These are phyloP conservation scores for Cyrtonyx montezumae DNA, from an alignment of 2,113 vertebrate species.

Conservation along the genomic window DNA sequence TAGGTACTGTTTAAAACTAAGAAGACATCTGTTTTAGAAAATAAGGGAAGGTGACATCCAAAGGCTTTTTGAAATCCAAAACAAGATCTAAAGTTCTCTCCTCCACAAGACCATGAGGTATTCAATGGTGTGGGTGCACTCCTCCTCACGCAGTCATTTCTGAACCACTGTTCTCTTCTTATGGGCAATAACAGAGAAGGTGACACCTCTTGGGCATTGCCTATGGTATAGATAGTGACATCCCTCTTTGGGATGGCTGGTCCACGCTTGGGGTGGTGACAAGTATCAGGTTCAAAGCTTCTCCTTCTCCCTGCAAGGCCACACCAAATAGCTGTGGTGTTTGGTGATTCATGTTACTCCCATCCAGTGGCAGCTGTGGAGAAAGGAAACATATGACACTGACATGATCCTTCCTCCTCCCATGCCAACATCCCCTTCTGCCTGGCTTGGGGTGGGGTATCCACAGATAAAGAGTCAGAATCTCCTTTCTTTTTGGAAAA, in stretches of 20 bases:
- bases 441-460: neutral
- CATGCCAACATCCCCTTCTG: constrained; percentile 40
- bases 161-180: constrained; percentile 52
- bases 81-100: neutral
- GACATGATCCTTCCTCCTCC: constrained; percentile 59
- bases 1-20: neutral
- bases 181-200: neutral
- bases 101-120: neutral
- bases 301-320: constrained; percentile 62
- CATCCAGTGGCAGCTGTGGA: constrained; percentile 72
- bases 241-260: constrained; percentile 39
- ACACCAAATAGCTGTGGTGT: constrained; percentile 39
- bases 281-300: constrained; percentile 32
- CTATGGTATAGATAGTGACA: constrained; percentile 1
- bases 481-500: constrained; percentile 6
- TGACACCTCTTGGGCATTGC: constrained; percentile 5
- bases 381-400: constrained; percentile 73
- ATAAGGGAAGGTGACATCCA: neutral
- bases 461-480: neutral
- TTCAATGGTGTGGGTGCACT: neutral
- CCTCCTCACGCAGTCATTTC: neutral
- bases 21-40: neutral
- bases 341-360: constrained; percentile 55
- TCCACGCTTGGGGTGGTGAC: constrained; percentile 26
- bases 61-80: constrained; percentile 8